Evolutionary conservation across 2,888 invertebrate species (phyloP), one percentile per base, ranked within the genome.

Genomic region (Drosophila atroscutellata): DNA sequence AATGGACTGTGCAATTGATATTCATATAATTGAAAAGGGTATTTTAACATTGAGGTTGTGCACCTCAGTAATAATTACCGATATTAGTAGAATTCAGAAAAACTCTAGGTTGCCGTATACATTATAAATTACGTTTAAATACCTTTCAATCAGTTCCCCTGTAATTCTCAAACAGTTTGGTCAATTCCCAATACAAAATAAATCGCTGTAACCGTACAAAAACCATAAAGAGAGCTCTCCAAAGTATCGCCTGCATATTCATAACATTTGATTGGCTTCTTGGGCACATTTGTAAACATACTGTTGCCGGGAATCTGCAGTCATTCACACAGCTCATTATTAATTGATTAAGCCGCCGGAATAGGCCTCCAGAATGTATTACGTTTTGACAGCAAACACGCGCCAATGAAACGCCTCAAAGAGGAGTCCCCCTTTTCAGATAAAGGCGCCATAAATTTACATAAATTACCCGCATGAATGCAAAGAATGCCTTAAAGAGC

Each of bases 381-480:
- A 79, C 45, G 45, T 83, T 89, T 68, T 83, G 90, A 87, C 90
- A 87, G 80, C 70, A 75, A 77, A 80, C 90, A 91, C 91, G 88
- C 90, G 86, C 64, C 73, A 58, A 28, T 63, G 51, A 36, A 60
- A 62, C 49, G 56, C 51, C 51, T 36, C 45, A 47, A 50, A 32
- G 42, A 58, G 30, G 15, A 20, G 20, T 60, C 7, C 42, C 67
- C 69, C 51, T 36, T 51, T 64, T 42, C 75, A 79, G 72, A 86
- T 78, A 82, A 88, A 77, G 76, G 78, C 75, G 75, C 79, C 81
- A 87, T 78, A 87, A 86, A 89, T 90, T 90, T 89, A 77, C 91
- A 91, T 90, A 90, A 90, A 90, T 90, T 90, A 89, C 83, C 83
- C 81, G 84, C 79, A 83, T 90, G 80, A 82, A 89, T 91, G 81